Base-by-base conservation (phyloP, 2,113 vertebrate species). In the Labeo rohita region DNA sequence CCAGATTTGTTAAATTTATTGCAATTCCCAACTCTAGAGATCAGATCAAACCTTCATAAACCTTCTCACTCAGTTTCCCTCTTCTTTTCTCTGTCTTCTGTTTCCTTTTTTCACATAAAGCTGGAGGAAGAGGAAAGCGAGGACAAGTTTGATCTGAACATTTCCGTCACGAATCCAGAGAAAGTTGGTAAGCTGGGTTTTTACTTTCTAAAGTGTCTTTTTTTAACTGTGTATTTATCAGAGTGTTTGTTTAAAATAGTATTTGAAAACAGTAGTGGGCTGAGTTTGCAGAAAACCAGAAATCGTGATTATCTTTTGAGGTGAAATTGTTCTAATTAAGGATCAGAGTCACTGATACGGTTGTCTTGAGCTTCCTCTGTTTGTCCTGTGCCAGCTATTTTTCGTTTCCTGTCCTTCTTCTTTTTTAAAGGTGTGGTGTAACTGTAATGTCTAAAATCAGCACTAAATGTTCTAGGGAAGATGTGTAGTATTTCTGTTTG, bases 131-230 rank as follows among this genome's bases (percentile, higher is more conserved):
- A 99, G 52, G 97, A 99, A 84, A 94, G 95, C 28, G 96, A 97
- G 56, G 97, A 99, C 90, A 95, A 95, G 36, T 98, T 98, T 94
- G 98, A 99, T 16, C 91, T 99, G 84, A 93, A 90, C 36, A 94
- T 99, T 12, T 96, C 95, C 75, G 95, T 99, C 76, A 98, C 96
- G 6, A 96, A 99, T 86, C 98, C 98, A 0, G 98, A 99, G 91
- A 99, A 99, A 95, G 97, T 99, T 56, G 98, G 98, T 99, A 91
- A 96, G 16, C 13, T 54, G n/a, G 21, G 16, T 23, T 65, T 28
- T 49, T 34, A 45, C n/a, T 13, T 65, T 80, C 9, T 59, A 36
- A 36, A 39, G 2, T 78, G 16, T 78, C 2, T 12, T 8, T 28
- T 8, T 65, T 79, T 2, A 9, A 63, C 61, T 7, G 43, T 8